Evolutionary conservation across 2,797 vertebrate species (phyloP).

Genomic region (Allenopithecus nigroviridis): DNA sequence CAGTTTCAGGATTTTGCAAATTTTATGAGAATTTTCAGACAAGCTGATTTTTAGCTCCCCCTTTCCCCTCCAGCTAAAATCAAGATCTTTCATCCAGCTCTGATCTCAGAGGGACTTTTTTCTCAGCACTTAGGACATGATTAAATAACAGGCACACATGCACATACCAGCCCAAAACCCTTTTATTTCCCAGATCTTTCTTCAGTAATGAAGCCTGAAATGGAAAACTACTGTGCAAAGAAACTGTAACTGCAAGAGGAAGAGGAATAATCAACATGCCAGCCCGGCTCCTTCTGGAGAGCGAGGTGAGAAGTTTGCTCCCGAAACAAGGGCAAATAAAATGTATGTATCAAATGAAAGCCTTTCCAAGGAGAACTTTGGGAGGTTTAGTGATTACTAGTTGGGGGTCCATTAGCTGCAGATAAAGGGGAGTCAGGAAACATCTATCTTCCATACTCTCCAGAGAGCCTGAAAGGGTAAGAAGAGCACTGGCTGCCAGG

Average conservation of each 20-base stretch:
- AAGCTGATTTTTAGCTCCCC: constrained; percentile 64
- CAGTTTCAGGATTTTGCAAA: constrained; percentile 73
- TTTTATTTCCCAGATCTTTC: constrained; percentile 70
- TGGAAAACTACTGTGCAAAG: constrained; percentile 75
- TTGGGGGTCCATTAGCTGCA: background rate
- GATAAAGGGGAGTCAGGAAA: constrained; percentile 24
- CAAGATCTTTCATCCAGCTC: constrained; percentile 76
- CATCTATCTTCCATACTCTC: constrained; percentile 34
- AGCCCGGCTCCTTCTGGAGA: background rate
- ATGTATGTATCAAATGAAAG: constrained; percentile 1
- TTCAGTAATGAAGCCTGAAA: constrained; percentile 64
- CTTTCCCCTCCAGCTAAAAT: constrained; percentile 75
- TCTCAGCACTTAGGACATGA: constrained; percentile 70
- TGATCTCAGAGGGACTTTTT: constrained; percentile 73
- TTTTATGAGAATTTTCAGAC: constrained; percentile 77
- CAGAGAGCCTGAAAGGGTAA: background rate
- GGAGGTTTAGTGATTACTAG: background rate
- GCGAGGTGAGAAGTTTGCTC: constrained; percentile 40
- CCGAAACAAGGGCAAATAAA: constrained; percentile 43
- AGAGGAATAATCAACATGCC: background rate
- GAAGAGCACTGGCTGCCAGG: constrained; percentile 10
- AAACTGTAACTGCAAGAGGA: constrained; percentile 49
- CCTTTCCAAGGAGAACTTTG: constrained; percentile 33
- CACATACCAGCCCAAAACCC: constrained; percentile 36
- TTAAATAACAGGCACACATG: constrained; percentile 75